These are phyloP conservation scores for Strigamia crassipes DNA, from an alignment of 2,888 invertebrate genomes.

Conservation along the genomic window DNA sequence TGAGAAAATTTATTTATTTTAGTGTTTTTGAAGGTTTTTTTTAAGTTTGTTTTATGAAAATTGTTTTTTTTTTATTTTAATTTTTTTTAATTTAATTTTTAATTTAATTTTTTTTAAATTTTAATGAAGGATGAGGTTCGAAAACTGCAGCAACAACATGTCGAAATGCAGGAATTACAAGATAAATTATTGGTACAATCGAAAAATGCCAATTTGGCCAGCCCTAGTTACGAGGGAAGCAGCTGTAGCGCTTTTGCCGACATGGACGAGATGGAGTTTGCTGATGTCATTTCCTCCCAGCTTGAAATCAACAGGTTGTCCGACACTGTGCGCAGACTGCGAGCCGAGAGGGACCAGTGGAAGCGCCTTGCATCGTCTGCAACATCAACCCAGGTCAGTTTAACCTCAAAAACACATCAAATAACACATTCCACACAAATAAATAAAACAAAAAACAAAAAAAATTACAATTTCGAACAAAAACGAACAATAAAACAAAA, in stretches of 20 bases:
- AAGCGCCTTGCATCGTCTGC: conserved; percentile 14
- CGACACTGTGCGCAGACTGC: conserved; percentile 33
- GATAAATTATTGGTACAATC: background rate
- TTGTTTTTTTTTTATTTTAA: too few species aligned
- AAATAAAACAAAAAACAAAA: background rate
- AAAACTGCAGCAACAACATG: background rate
- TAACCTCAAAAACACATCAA: too few species aligned
- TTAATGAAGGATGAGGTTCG: conserved; percentile 2
- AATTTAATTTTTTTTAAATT: background rate
- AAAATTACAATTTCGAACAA: too few species aligned
- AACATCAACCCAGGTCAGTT: background rate
- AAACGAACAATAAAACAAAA: too few species aligned
- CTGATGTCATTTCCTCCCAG: conserved; percentile 45
- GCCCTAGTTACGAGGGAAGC: background rate
- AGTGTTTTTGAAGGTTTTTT: too few species aligned
- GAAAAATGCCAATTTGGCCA: background rate
- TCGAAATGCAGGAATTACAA: conserved; percentile 27
- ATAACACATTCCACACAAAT: too few species aligned
- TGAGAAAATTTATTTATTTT: too few species aligned
- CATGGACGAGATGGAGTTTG: background rate
- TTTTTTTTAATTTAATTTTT: too few species aligned
- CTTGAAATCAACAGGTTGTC: conserved; percentile 24
- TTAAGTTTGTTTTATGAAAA: too few species aligned
- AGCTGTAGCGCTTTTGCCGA: background rate
- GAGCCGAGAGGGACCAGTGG: conserved; percentile 29